Conservation (phyloP, 2,797 vertebrate genomes). For the Thalassophryne amazonica region DNA sequence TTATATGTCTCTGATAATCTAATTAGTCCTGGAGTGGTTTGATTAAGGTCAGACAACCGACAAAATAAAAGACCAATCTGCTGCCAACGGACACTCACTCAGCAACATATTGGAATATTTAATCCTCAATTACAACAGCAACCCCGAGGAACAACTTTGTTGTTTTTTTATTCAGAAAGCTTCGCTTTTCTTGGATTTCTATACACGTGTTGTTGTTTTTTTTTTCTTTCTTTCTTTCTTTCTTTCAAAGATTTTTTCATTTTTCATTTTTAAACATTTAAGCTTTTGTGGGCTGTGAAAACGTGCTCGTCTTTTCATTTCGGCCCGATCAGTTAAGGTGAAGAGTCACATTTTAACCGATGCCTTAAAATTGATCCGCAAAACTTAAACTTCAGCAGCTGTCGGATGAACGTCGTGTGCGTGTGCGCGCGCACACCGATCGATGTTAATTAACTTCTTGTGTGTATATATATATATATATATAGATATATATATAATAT, state of each 20-base stretch:
- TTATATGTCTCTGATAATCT: conserved; percentile 37
- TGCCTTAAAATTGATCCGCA: conserved; percentile 67
- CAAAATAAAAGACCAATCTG: conserved; percentile 91
- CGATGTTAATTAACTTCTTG: conserved; percentile 78
- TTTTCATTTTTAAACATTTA: too few relatives aligned
- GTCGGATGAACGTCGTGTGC: conserved; percentile 48
- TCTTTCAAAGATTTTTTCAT: too few relatives aligned
- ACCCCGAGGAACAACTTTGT: too few relatives aligned
- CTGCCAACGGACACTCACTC: conserved; percentile 69
- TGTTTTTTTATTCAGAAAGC: too few relatives aligned
- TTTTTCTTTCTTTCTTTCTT: too few relatives aligned
- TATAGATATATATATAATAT: too few relatives aligned
- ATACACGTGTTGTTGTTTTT: too few relatives aligned
- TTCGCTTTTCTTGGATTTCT: too few relatives aligned
- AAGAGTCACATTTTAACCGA: conserved; percentile 52
- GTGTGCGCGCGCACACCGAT: conserved; percentile 29
- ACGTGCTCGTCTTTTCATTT: background rate
- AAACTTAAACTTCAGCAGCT: conserved; percentile 72
- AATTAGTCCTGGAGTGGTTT: conserved; percentile 71
- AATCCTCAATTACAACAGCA: conserved; percentile 24
- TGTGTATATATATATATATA: too few relatives aligned
- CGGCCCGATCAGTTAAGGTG: conserved; percentile 27
- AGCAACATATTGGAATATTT: conserved; percentile 33
- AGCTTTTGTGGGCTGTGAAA: background rate
- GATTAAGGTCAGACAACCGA: conserved; percentile 82